Base-by-base conservation (phyloP, 2,888 invertebrate genomes). In the Folsomia candida region DNA sequence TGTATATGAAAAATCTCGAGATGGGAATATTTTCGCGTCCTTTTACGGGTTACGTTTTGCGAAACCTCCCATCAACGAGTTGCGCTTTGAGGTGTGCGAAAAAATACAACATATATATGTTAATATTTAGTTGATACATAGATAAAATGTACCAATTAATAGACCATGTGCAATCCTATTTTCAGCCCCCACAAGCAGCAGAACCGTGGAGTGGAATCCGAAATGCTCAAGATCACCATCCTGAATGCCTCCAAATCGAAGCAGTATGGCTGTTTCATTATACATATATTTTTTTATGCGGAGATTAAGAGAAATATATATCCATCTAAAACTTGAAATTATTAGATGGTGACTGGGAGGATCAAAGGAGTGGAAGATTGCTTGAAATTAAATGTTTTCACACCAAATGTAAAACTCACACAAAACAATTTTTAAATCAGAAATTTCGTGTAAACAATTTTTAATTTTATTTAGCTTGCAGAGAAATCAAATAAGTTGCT, bases 221-320 rank as follows among this genome's bases (percentile, higher is more conserved):
- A 24, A 69, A 64, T 54, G 76, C 76, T 51, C 72, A 63, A 54
- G 60, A 58, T 26, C 71, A 67, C 29, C 74, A 70, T 54, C 47
- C 71, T 22, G 68, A 63, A 14, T 76, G 76, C 63, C 68, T 76
- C 54, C 76, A 76, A 28, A 57, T 70, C 20, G 75, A 75, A 27
- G 68, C 70, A 20, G n/a, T n/a, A n/a, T n/a, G n/a, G n/a, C n/a
- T n/a, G n/a, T n/a, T n/a, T n/a, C n/a, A n/a, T n/a, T n/a, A n/a
- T n/a, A n/a, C n/a, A n/a, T n/a, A n/a, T n/a, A n/a, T n/a, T n/a
- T n/a, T n/a, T n/a, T n/a, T n/a, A n/a, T n/a, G n/a, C n/a, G n/a
- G n/a, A n/a, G n/a, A n/a, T n/a, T n/a, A n/a, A n/a, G n/a, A n/a
- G n/a, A n/a, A n/a, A n/a, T n/a, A n/a, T n/a, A n/a, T n/a, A n/a